Base-by-base conservation (phyloP, 2,113 vertebrate species). In the Copsychus sechellarum region DNA sequence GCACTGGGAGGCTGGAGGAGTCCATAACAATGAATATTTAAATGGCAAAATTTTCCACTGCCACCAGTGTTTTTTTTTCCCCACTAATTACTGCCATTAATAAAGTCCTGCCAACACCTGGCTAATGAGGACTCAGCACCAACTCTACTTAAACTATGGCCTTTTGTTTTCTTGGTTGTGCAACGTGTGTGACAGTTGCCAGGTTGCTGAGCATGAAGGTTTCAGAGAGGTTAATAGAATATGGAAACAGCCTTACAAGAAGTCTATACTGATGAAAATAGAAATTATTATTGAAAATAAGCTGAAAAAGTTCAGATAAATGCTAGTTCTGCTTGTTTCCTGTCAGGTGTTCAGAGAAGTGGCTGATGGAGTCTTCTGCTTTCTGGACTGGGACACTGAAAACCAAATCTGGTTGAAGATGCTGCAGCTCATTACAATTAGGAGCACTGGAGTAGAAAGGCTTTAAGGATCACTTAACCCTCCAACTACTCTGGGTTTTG, bases 81-180 rank as follows among this genome's bases (percentile, higher is more conserved):
- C 54, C 61, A 15, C 93, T 96, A 96, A 97, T 97, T 97, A 91
- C 90, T 67, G 51, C 92, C 91, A 95, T 97, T 96, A 97, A 95
- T 96, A 97, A 95, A 95, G 90, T 88, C 58, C 72, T 96, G 92
- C 86, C 77, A 89, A 73, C 94, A 69, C 76, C 93, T 96, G 88
- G 95, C 85, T 97, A 96, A 96, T 95, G 95, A 97, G 88, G 66
- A 79, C 40, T 95, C 51, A 24, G 83, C 71, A 91, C 58, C 86
- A 93, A 51, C 84, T 95, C 93, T 91, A 56, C 69, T 95, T 94
- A 95, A 96, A 95, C 89, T 86, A 9, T 81, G 82, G 84, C 84
- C 91, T 85, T 82, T 96, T 95, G 77, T 96, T 88, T 88, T 90
- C 89, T 48, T 90, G 84, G 48, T 60, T 62, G 86, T 73, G 53